Evolutionary conservation across 2,888 invertebrate genomes (phyloP).

Genomic region (Eilema griseolum): DNA sequence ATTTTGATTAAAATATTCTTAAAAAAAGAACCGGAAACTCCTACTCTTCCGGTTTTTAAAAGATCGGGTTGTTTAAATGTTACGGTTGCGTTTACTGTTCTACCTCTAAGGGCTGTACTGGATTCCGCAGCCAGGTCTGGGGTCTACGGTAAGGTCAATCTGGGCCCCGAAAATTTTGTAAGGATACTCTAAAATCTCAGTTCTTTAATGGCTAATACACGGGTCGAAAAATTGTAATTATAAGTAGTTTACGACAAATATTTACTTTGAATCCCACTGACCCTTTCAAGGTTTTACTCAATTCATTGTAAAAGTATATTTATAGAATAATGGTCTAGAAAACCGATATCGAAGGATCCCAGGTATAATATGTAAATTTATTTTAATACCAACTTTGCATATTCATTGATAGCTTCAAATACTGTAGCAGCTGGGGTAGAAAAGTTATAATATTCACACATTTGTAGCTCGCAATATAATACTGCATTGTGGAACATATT

Average conservation of each 20-base stretch:
- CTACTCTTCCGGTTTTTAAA: too few relatives aligned
- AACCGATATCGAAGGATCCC: constrained; percentile 10
- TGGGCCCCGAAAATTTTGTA: too few relatives aligned
- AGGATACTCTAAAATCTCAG: too few relatives aligned
- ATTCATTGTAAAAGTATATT: constrained; percentile 2
- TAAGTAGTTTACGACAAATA: neutral
- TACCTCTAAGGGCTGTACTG: too few relatives aligned
- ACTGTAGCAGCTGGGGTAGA: constrained; percentile 14
- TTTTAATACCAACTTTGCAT: constrained; percentile 22
- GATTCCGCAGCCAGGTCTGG: too few relatives aligned
- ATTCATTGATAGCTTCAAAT: constrained; percentile 18
- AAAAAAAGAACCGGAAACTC: too few relatives aligned
- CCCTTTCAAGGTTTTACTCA: neutral
- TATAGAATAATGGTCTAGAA: neutral
- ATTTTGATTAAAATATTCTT: too few relatives aligned
- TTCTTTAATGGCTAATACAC: too few relatives aligned
- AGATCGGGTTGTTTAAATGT: too few relatives aligned
- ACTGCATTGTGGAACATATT: neutral
- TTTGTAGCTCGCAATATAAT: neutral
- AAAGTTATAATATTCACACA: constrained; percentile 8
- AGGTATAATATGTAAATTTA: constrained; percentile 21
- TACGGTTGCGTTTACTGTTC: too few relatives aligned
- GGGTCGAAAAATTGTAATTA: too few relatives aligned
- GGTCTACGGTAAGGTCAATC: too few relatives aligned
- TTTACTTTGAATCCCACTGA: neutral